Evolutionary conservation across 2,113 vertebrate genomes (phyloP), one percentile per base, ranked within the genome.

Genomic region (Pao palembangensis): DNA sequence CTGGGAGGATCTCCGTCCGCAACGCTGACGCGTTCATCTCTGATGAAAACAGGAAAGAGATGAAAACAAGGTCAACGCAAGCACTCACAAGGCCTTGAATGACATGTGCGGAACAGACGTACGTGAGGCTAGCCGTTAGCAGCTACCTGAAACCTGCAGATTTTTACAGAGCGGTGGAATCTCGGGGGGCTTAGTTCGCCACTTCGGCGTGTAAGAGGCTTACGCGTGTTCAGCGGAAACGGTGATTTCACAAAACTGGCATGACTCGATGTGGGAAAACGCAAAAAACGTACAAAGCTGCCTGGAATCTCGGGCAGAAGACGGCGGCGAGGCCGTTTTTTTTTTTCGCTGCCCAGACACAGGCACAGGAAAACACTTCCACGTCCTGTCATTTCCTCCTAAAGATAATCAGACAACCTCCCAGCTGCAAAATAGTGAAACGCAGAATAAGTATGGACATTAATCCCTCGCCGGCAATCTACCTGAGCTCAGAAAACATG

Each of bases 11-110:
- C 85, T 55, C 84, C 81, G 56, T 67, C 78, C 31, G 31, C 47
- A 54, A 53, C 64, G 21, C 21, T 23, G 2, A 23, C 21, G 21
- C 2, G 21, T 31, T 89, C 79, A 89, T 90, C 88, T 90, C 55
- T 64, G 72, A 84, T 71, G 58, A 71, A 78, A 75, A 60, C 75
- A 79, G 80, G 82, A 74, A 71, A 59, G 43, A 51, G 76, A 61
- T 71, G 75, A 78, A 72, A 23, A 83, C 76, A 84, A 80, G 84
- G 83, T 88, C 81, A 86, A 59, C 69, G 75, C 74, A 5, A 58
- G 46, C 47, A 72, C 72, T 60, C 41, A 42, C 13, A 58, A 64
- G 74, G 77, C 73, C 71, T 69, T 56, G 55, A 49, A 15, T 55
- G 54, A 59, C 64, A 72, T 72, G 67, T 69, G 62, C 19, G 61